These are phyloP conservation scores for Gallinago jamesoni DNA, from an alignment of 2,113 vertebrate species.

Conservation along the genomic window DNA sequence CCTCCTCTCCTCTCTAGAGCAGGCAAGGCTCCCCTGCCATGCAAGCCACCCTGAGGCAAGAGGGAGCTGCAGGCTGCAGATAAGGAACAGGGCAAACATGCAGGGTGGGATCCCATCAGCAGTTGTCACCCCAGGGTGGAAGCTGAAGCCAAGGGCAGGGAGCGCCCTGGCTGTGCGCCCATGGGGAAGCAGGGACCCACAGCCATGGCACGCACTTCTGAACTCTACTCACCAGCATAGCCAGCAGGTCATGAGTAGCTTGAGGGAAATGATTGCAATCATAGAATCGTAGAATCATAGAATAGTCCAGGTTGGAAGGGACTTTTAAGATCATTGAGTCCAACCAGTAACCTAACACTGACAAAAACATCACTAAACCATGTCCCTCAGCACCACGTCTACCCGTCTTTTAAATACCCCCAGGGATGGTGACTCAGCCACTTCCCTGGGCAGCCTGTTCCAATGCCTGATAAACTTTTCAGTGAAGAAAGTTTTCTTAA, in stretches of 20 bases:
- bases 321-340: neutral
- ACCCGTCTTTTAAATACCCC: neutral
- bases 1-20: neutral
- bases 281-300: neutral
- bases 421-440: neutral
- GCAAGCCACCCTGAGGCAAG: neutral
- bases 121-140: too few relatives aligned
- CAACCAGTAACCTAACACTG: neutral
- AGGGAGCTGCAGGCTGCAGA: neutral
- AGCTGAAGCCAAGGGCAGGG: neutral
- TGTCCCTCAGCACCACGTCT: neutral
- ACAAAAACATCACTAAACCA: neutral
- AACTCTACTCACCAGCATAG: accelerated
- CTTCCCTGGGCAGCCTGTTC: neutral
- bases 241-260: neutral
- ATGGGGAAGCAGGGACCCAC: accelerated
- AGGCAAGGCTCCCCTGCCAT: neutral
- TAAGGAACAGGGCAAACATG: neutral
- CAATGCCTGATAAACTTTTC: neutral
- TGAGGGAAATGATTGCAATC: neutral
- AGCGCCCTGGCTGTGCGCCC: accelerated
- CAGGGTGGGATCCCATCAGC: neutral
- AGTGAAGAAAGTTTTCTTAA: neutral
- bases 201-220: neutral
- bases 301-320: neutral